Evolutionary conservation across 2,113 vertebrate species (phyloP), one percentile per base, ranked within the genome.

Genomic region (Arvicanthis niloticus): DNA sequence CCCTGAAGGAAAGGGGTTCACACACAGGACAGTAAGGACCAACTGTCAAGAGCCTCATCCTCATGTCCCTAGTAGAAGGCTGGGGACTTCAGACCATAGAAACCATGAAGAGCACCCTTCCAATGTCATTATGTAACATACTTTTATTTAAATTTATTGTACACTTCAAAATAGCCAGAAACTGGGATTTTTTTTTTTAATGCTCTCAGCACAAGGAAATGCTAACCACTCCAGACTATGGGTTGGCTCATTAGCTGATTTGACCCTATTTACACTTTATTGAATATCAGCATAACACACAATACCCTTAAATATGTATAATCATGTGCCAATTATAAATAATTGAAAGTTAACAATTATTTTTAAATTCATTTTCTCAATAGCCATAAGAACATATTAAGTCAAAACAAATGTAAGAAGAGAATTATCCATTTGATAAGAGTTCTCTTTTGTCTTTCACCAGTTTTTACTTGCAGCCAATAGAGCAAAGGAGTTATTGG

Each of bases 41-140:
- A 4, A 1, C 2, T 1, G 3, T 2, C 1, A 76, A 81, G 7
- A 17, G 58, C 26, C 48, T 68, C 75, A 1, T 11, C 58, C 26
- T 1, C 13, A 37, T 62, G 40, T 56, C 21, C 19, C 15, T 48
- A 12, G 7, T 3, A 0, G 13, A 70, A 22, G 8, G 12, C 62
- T 15, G 40, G 34, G 2, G 5, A 26, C 45, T 72, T 9, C 10
- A 26, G 11, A 77, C 22, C 10, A 31, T 8, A 56, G 24, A 86
- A 80, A 42, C 60, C 58, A 11, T 16, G 17, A 82, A 21, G 7
- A 93, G 19, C 26, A 16, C 24, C 40, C 42, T 70, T 15, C 37
- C 45, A 85, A 68, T 51, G 0, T 4, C 34, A 34, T 29, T 48
- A 16, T 19, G 15, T 90, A 42, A 91, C 60, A 80, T 91, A 37